phyloP scores from a whole-genome alignment of 2,797 vertebrate species.

The Eupleurogrammus muticus region DNA sequence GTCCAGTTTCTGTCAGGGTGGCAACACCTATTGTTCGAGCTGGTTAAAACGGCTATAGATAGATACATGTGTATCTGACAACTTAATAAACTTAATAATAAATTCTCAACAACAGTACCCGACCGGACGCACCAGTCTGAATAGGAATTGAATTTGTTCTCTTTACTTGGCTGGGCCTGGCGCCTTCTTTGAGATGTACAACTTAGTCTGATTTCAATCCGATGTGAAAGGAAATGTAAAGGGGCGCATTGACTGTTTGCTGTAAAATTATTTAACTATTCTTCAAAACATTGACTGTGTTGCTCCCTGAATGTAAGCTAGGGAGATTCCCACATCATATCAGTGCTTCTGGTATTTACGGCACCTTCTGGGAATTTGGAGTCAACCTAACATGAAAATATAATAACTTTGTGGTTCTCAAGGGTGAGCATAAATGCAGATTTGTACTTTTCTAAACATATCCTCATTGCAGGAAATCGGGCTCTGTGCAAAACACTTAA shows the following conservation, averaged over 20 bases:
- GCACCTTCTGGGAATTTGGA: not conserved
- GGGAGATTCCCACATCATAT: not conserved
- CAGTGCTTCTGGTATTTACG: not conserved
- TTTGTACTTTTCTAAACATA: not conserved
- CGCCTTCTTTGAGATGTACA: too few relatives aligned
- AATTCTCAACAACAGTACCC: too few relatives aligned
- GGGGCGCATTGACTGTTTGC: not conserved
- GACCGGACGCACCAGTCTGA: too few relatives aligned
- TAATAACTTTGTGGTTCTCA: not conserved
- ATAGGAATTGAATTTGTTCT: too few relatives aligned
- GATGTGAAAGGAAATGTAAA: slow-evolving; percentile 19
- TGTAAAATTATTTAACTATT: not conserved
- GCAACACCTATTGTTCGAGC: too few relatives aligned
- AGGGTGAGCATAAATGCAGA: not conserved
- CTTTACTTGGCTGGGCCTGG: too few relatives aligned
- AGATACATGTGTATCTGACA: too few relatives aligned
- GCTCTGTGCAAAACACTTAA: not conserved
- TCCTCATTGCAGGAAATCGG: slow-evolving; percentile 6
- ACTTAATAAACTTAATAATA: too few relatives aligned
- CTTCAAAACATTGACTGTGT: slow-evolving; percentile 2
- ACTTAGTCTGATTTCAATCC: too few relatives aligned
- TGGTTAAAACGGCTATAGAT: too few relatives aligned
- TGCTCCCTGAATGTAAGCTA: slow-evolving; percentile 9
- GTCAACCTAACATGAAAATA: not conserved
- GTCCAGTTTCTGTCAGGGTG: too few relatives aligned